phyloP scores from a whole-genome alignment of 2,113 vertebrate genomes.

The Tychaedon coryphoeus region DNA sequence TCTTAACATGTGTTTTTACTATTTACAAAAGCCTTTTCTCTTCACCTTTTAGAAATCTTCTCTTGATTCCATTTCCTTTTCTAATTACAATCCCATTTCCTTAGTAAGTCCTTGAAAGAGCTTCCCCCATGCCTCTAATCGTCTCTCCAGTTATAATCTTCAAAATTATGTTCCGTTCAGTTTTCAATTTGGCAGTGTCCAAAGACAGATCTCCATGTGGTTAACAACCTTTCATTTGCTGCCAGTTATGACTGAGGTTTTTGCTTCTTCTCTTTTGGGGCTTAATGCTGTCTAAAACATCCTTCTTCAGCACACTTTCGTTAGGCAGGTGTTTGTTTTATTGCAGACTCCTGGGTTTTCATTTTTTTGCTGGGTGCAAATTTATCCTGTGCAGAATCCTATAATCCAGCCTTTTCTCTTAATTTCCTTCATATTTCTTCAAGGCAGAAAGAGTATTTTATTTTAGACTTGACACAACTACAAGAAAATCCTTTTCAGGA shows the following conservation, averaged over 20 bases:
- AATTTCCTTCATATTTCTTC: background rate
- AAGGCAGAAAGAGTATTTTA: background rate
- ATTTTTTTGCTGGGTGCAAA: background rate
- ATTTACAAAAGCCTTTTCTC: conserved; percentile 66
- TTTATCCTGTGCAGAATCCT: background rate
- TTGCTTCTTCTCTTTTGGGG: conserved; percentile 32
- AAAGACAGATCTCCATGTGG: conserved; percentile 70
- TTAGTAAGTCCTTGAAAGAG: conserved; percentile 72
- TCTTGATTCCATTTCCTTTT: conserved; percentile 68
- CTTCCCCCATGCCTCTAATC: conserved; percentile 72
- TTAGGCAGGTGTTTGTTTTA: conserved; percentile 21
- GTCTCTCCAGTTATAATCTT: conserved; percentile 73
- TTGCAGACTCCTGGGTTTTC: background rate
- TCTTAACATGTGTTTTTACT: conserved; percentile 48
- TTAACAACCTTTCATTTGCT: conserved; percentile 68
- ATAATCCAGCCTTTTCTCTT: background rate
- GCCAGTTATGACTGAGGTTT: conserved; percentile 61
- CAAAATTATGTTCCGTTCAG: conserved; percentile 72
- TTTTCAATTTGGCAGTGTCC: conserved; percentile 70
- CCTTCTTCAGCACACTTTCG: background rate
- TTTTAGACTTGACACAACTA: background rate
- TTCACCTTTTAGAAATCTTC: conserved; percentile 59
- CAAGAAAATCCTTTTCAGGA: background rate
- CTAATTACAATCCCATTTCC: conserved; percentile 77
- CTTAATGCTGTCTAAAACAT: background rate